Evolutionary conservation across 2,797 vertebrate genomes (phyloP), one percentile per base, ranked within the genome.

Genomic region (Epinephelus awoara): DNA sequence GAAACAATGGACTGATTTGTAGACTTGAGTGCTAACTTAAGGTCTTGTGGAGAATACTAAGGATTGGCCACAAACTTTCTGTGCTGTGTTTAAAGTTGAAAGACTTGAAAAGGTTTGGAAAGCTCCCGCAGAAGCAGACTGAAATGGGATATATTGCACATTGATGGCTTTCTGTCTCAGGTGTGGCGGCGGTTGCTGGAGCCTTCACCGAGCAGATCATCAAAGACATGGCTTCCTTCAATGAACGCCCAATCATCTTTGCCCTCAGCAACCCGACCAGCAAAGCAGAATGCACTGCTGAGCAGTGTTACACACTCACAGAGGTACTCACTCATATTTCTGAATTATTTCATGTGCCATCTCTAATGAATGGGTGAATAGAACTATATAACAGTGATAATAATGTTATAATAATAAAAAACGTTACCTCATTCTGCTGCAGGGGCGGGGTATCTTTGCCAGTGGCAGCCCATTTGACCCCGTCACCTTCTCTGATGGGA

Each of bases 201-300:
- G 98, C 98, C 17, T 99, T 99, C 89, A 96, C 97, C 0, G 89
- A 97, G 87, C 91, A 96, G 75, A 98, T 99, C 88, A 96, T 99
- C 90, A 96, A 92, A 79, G 95, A 96, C 75, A 99, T 99, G 98
- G 97, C 98, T 51, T 91, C 93, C 57, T 96, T 98, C 85, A 99
- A 99, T 50, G 54, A 99, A 54, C 92, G 55, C 11, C 98, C 98
- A 3, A 96, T 99, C 83, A 97, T 99, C 91, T 99, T 99, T 76
- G 98, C 98, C 77, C 96, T 99, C 88, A 99, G 98, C 92, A 99
- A 99, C 88, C 98, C 98, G 3, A 99, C 98, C 72, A 98, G 98
- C 93, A 99, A 99, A 94, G 98, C 98, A 6, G 98, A 99, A 84
- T 99, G 98, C 85, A 98, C 98, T 9, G 98, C 98, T 46, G 97